A percentile compares a stretch with the other conserved stretches of the same genome.
Conservation (phyloP, 2,797 vertebrate species). For the Vultur gryphus region DNA sequence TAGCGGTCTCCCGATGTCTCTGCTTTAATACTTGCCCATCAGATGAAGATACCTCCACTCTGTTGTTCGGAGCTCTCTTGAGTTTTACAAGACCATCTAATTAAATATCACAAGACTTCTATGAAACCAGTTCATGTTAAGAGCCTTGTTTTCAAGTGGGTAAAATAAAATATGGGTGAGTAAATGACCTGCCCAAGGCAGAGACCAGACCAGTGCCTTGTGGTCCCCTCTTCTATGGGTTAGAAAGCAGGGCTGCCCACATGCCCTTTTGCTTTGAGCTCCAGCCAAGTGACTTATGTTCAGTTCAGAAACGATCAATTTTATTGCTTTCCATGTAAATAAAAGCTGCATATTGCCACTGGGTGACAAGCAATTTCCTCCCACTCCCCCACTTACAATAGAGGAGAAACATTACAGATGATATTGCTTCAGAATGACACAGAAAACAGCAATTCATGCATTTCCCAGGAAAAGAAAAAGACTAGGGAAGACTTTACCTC, state of each 20-base stretch:
- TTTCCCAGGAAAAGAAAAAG: neutral
- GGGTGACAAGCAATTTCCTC: conserved; percentile 41
- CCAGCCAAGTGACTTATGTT: neutral
- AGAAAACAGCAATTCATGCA: neutral
- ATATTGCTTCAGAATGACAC: neutral
- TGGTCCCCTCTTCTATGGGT: neutral
- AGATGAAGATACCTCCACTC: neutral
- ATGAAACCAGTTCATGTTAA: neutral
- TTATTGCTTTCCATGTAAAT: conserved; percentile 38
- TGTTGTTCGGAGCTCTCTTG: neutral
- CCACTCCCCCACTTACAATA: neutral
- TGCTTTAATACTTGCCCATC: neutral
- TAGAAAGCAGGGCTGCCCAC: neutral
- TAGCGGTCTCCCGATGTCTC: neutral
- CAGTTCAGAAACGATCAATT: neutral
- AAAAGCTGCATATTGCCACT: neutral
- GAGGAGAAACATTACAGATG: neutral
- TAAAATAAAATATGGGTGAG: neutral
- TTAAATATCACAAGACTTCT: neutral
- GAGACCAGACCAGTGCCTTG: neutral
- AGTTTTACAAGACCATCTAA: neutral
- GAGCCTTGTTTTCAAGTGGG: neutral
- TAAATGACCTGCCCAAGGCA: neutral
- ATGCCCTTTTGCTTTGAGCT: neutral
- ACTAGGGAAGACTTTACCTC: neutral